Base-by-base conservation (phyloP, 2,113 vertebrate species). In the Probosciger aterrimus region DNA sequence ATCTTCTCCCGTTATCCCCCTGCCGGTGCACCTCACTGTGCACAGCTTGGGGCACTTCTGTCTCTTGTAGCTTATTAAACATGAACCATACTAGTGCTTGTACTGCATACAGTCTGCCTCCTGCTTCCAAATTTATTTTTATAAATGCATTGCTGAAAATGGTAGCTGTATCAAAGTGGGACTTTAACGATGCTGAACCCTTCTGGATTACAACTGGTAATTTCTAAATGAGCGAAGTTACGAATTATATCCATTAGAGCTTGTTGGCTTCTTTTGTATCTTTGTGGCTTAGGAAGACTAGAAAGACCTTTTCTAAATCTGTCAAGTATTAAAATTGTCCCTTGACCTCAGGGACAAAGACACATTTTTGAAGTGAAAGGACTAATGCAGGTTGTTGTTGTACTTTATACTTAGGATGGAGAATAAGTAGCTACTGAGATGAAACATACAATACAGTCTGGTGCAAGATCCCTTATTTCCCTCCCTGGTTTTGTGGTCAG, bases 131-230 rank as follows among this genome's bases (percentile, higher is more conserved):
- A 44, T 46, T 76, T 10, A 19, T 49, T 64, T 64, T 81, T 15
- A 47, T 31, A 41, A 6, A 4, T 24, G 47, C 5, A 25, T 20
- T 28, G 50, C 16, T 84, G 68, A 55, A 71, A 71, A 31, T 9
- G 7, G 17, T 30, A 76, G 33, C 28, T 71, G 6, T 50, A 44
- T 75, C 67, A 62, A 62, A 77, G 14, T 6, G 10, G n/a, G 37
- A 74, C 62, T 73, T 86, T 1, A 52, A 13, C 0, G 0, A 6
- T 30, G 0, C 10, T 41, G 53, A 70, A 62, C 11, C 5, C 9
- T 62, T 53, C 28, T 43, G 57, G n/a, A 59, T 71, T 64, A 70
- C 74, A 91, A 12, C 11, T 62, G 35, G 20, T 27, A 80, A 28
- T 10, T 80, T 65, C 52, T 43, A 14, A 65, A 24, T 6, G 5